Conservation (phyloP, 2,113 vertebrate species). For the Hydrochoerus hydrochaeris region DNA sequence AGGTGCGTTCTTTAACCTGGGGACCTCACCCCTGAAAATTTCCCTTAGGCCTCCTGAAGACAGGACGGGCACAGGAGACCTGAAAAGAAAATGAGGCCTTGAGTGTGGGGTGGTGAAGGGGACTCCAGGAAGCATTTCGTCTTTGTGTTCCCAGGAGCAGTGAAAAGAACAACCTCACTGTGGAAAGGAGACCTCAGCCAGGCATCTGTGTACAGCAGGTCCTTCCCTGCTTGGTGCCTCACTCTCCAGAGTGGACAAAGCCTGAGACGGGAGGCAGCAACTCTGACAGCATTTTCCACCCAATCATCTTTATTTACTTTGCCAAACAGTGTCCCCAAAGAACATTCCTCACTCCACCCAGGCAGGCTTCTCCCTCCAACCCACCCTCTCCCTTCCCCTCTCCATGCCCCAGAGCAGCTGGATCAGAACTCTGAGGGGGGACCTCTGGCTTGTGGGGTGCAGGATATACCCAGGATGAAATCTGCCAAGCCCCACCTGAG, state of each 20-base stretch:
- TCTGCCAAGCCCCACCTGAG: background rate
- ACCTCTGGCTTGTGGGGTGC: background rate
- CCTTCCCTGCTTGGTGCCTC: background rate
- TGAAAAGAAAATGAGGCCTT: background rate
- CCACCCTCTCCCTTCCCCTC: background rate
- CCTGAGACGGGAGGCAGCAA: background rate
- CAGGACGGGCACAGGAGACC: background rate
- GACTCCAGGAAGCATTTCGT: background rate
- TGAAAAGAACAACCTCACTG: background rate
- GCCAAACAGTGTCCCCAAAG: background rate
- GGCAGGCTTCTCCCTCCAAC: background rate
- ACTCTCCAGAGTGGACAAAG: background rate
- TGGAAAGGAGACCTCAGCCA: background rate
- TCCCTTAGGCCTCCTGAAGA: background rate
- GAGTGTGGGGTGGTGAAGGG: background rate
- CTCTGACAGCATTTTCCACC: background rate
- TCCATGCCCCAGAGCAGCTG: background rate
- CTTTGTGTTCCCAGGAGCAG: background rate
- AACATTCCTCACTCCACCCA: background rate
- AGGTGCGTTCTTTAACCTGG: too few relatives aligned
- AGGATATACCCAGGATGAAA: background rate
- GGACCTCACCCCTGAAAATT: too few relatives aligned
- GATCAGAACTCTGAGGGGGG: background rate
- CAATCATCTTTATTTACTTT: background rate
- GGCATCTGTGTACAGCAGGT: background rate